Evolutionary conservation across 2,113 vertebrate species (phyloP).

Genomic region (Pongo abelii): DNA sequence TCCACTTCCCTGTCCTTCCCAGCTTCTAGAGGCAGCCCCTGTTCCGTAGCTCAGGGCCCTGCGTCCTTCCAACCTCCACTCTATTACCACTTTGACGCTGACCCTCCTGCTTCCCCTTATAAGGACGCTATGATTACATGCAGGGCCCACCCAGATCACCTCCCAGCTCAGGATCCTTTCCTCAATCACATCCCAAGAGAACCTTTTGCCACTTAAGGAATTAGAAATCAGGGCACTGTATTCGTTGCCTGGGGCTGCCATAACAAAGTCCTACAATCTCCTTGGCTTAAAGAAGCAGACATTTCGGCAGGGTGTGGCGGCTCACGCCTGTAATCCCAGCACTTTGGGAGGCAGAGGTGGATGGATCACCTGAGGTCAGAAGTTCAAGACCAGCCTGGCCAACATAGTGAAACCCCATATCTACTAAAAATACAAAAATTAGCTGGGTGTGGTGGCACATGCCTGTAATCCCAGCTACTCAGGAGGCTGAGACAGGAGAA

Average conservation of each 20-base stretch:
- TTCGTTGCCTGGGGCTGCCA: neutral
- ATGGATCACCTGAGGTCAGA: too few species aligned
- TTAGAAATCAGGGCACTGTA: neutral
- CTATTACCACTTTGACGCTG: neutral
- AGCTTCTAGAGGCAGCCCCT: neutral
- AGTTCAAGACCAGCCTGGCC: too few species aligned
- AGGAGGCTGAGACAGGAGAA: too few species aligned
- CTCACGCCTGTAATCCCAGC: too few species aligned
- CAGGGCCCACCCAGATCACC: neutral
- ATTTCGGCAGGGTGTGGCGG: rapidly evolving
- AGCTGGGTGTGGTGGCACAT: too few species aligned
- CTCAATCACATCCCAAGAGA: neutral
- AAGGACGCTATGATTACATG: neutral
- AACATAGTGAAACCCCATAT: too few species aligned
- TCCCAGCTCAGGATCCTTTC: neutral
- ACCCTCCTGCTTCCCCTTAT: neutral
- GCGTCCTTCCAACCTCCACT: neutral
- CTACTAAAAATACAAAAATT: too few species aligned
- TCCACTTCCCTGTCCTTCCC: neutral
- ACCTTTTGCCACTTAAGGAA: rapidly evolving
- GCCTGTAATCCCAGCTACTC: too few species aligned
- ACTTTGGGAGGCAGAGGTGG: too few species aligned
- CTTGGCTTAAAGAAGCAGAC: too few species aligned
- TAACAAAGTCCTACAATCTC: too few species aligned
- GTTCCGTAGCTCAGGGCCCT: neutral